phyloP scores from a whole-genome alignment of 23 tunicate species.

The Styela clava region DNA sequence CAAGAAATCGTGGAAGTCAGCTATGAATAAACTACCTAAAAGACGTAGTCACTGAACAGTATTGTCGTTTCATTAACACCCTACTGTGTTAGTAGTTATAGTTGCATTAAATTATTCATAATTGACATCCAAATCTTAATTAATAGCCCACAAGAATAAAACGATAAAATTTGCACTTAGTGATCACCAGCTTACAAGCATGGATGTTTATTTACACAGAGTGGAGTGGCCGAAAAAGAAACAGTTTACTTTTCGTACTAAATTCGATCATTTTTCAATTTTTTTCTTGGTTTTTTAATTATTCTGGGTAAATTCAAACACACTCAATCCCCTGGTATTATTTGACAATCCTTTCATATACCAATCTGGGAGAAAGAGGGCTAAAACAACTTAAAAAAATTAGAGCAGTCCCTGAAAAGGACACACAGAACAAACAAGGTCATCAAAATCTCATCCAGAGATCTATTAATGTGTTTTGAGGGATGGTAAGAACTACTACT shows the following conservation, averaged over 20 bases:
- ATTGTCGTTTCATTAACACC: no score
- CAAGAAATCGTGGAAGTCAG: no score
- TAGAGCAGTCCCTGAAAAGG: neutral
- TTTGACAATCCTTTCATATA: no score
- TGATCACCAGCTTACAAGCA: neutral
- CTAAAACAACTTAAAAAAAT: neutral
- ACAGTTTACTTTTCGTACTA: neutral
- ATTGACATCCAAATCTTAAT: no score
- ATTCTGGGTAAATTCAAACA: no score
- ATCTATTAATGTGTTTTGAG: neutral
- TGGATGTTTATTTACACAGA: neutral
- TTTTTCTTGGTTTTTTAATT: neutral
- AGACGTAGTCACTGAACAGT: no score
- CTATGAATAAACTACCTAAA: no score
- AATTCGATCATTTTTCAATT: neutral
- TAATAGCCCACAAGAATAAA: neutral
- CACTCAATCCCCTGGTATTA: no score
- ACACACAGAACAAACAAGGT: neutral
- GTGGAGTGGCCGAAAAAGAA: neutral
- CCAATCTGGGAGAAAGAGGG: neutral
- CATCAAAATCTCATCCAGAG: neutral
- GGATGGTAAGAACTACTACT: no score
- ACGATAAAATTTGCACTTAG: neutral
- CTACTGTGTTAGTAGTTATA: no score
- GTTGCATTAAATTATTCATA: no score